Base-by-base conservation (phyloP, 2,113 vertebrate genomes). In the Cromileptes altivelis region DNA sequence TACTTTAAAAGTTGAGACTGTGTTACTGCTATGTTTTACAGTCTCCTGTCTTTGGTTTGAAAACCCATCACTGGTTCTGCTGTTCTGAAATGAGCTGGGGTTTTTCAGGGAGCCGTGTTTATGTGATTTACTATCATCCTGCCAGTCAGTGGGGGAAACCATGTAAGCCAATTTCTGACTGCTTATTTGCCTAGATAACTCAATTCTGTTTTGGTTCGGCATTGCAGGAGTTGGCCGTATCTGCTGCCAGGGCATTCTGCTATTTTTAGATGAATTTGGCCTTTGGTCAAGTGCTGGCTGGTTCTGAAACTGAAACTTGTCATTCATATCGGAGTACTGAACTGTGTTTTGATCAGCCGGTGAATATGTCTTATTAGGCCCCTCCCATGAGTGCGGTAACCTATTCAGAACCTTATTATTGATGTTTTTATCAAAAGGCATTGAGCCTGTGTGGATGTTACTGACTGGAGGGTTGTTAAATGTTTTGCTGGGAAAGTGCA, bases 321-420 rank as follows among this genome's bases (percentile, higher is more conserved):
- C 95, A 79, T 93, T 84, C 33, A 95, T n/a, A 49, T 93, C 93
- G 12, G 91, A 23, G 71, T 96, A 97, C 87, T 95, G 93, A 86
- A 93, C 89, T 70, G 96, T 82, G 57, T 94, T 94, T 70, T 96
- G 96, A 74, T 97, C 97, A 82, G 93, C 77, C 70, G 95, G 78
- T 87, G 95, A 89, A 87, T 96, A 97, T 50, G 94, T 75, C 93
- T 97, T 97, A 76, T 91, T 91, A 61, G 89, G 82, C 55, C 94
- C 96, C 33, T 97, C 97, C 98, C 98, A 99, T 11, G 95, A 92
- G 78, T 96, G 96, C 84, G 96, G 85, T 88, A 96, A 90, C 91
- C 96, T 92, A 88, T 93, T 89, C 80, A 93, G 73, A 91, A 84
- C 40, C 85, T 93, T 93, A 90, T 87, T 76, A 88, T 40, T 94